Evolutionary conservation across 2,797 vertebrate genomes (phyloP).

Genomic region (Delichon dasypus): DNA sequence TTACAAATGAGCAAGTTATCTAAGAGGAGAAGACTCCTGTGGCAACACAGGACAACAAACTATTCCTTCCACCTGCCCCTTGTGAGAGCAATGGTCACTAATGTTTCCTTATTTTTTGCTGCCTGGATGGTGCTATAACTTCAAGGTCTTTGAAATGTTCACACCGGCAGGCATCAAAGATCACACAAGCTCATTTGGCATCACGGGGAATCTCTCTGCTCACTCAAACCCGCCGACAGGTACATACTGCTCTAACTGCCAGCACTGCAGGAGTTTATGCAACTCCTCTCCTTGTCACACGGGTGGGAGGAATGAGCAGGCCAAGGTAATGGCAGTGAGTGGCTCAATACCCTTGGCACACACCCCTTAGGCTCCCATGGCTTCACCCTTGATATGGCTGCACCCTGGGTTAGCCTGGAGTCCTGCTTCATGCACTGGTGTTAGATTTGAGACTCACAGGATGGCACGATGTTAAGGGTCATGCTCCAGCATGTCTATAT

Average conservation of each 20-base stretch:
- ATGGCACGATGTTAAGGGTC: background rate
- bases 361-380: rapidly evolving
- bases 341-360: background rate
- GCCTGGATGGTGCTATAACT: background rate
- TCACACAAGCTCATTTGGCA: background rate
- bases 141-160: background rate
- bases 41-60: background rate
- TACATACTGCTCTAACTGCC: rapidly evolving
- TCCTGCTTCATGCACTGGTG: background rate
- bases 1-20: constrained; percentile 30
- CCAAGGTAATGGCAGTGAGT: background rate
- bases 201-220: background rate
- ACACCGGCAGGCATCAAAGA: background rate
- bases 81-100: background rate
- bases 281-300: background rate
- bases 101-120: background rate
- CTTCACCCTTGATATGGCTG: background rate
- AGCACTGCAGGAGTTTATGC: background rate
- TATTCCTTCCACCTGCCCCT: background rate
- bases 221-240: rapidly evolving
- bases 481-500: background rate
- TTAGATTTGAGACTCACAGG: background rate
- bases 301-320: background rate
- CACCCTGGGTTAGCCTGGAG: background rate
- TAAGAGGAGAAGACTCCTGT: constrained; percentile 24